Base-by-base conservation (phyloP, 2,113 vertebrate genomes). In the Scatophagus argus region DNA sequence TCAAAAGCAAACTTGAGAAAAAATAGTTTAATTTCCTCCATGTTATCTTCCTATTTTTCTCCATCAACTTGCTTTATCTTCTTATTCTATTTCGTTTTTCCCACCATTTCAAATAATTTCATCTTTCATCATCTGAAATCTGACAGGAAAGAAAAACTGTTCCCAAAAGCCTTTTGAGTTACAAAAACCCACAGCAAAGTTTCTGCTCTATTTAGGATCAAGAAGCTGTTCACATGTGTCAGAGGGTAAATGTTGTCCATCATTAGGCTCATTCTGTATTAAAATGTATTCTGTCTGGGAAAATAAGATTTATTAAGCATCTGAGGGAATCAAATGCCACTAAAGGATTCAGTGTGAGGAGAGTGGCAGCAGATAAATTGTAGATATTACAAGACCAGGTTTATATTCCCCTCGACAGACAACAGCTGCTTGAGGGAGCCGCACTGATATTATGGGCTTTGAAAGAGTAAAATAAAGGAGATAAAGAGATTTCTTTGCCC, bases 261-360 rank as follows among this genome's bases (percentile, higher is more conserved):
- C 14, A 23, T 41, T 21, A 43, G 5, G 59, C 14, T 17, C n/a
- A 36, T 23, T 79, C 16, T n/a, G n/a, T 47, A 49, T 44, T 44
- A 38, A 61, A 79, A 5, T 29, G 38, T 59, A 64, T 27, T 81
- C 51, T n/a, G 32, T 23, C 31, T 55, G 56, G 25, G 16, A 21
- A 78, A 68, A 88, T 69, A 17, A 10, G 4, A 67, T 74, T 46
- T 54, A 46, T 68, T 46, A 49, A 52, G 29, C 25, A 62, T 68
- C 21, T 31, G n/a, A 64, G 27, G 27, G 25, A 62, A n/a, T 70
- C 9, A 59, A 74, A 39, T 21, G 8, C 41, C 41, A 38, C 25
- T 13, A 1, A 17, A 14, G 55, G 51, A 43, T 55, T 65, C 8
- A 1, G n/a, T 19, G 47, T 59, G 62, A 27, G 23, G 49, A 27